Percentiles rank a stretch among this genome's conserved stretches.
phyloP scores from a whole-genome alignment of 2,113 vertebrate species.

The Passer domesticus region DNA sequence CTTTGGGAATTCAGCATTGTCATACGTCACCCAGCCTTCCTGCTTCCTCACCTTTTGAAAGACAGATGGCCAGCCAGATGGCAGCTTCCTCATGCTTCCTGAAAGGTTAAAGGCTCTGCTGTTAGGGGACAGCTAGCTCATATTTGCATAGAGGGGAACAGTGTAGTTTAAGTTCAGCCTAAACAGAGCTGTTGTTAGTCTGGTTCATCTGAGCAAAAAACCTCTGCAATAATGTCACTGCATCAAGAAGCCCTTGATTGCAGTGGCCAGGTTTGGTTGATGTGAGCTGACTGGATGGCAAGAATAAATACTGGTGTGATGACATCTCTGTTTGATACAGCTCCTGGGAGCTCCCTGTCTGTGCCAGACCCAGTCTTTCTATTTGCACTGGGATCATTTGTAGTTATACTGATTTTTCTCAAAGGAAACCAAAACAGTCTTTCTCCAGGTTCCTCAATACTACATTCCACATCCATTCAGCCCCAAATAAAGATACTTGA shows the following conservation, averaged over 20 bases:
- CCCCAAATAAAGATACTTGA: background rate
- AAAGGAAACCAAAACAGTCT: background rate
- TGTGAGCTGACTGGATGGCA: background rate
- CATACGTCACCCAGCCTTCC: background rate
- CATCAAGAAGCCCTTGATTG: background rate
- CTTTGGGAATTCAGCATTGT: background rate
- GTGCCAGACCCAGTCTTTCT: background rate
- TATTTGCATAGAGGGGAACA: background rate
- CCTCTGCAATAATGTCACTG: background rate
- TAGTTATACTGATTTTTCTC: background rate
- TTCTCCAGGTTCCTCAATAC: background rate
- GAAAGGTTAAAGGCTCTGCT: background rate
- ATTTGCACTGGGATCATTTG: background rate
- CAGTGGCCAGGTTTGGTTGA: background rate
- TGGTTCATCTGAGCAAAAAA: background rate
- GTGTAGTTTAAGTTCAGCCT: background rate
- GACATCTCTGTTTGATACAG: background rate
- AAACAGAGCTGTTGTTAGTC: background rate
- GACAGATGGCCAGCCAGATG: background rate
- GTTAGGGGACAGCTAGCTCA: background rate
- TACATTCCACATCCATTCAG: background rate
- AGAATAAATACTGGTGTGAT: background rate
- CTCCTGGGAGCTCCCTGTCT: background rate
- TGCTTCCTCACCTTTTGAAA: constrained; percentile 5
- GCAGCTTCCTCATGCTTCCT: background rate